A percentile compares a stretch with the other conserved stretches of the same genome.
Evolutionary conservation across 2,888 invertebrate genomes (phyloP).

Genomic region (Ischnura elegans): DNA sequence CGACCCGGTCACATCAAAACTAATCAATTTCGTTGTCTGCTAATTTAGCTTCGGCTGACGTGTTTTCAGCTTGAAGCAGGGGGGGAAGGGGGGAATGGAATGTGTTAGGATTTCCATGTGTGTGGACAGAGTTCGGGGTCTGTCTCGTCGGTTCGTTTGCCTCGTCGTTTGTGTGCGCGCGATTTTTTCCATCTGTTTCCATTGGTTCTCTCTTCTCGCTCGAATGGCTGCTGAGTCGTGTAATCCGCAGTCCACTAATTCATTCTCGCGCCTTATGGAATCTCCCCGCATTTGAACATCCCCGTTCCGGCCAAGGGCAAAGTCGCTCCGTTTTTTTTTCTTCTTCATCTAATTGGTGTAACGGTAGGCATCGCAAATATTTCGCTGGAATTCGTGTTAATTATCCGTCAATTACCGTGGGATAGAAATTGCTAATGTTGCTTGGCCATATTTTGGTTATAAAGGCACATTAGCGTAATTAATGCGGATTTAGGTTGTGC

Average conservation of each 20-base stretch:
- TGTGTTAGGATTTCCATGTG: neutral
- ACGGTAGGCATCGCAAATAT: neutral
- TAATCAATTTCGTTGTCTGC: slow-evolving; percentile 19
- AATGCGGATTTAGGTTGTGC: no score
- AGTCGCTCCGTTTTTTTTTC: neutral
- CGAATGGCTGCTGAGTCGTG: neutral
- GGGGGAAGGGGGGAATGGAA: neutral
- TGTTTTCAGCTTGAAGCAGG: neutral
- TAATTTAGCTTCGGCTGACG: neutral
- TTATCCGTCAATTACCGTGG: neutral
- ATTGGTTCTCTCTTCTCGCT: neutral
- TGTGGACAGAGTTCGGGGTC: neutral
- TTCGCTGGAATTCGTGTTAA: neutral
- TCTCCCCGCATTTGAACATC: neutral
- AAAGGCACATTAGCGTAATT: no score
- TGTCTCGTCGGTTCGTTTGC: neutral
- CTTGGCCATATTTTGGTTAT: no score
- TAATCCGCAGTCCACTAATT: neutral
- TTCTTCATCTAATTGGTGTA: neutral
- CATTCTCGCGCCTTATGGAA: neutral
- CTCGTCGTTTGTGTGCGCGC: neutral
- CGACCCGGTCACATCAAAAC: neutral
- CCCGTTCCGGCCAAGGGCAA: neutral
- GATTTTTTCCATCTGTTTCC: neutral
- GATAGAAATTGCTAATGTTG: no score